A percentile compares a stretch with the other conserved stretches of the same genome.
phyloP scores from a whole-genome alignment of 2,888 invertebrate species.

The Glaucopsyche alexis region DNA sequence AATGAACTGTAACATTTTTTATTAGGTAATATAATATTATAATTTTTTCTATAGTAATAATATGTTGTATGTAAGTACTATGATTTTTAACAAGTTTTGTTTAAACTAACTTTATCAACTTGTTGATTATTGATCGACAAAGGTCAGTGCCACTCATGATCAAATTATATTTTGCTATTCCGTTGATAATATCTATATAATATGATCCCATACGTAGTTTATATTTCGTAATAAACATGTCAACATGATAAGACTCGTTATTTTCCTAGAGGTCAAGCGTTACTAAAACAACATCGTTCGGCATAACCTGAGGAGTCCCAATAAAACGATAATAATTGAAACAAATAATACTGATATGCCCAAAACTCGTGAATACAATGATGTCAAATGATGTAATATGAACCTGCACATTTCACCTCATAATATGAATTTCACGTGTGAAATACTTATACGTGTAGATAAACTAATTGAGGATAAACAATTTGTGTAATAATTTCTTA shows the following conservation, averaged over 20 bases:
- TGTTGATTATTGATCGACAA: conserved; percentile 14
- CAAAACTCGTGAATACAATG: background rate
- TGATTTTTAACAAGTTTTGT: too few species aligned
- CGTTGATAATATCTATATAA: conserved; percentile 30
- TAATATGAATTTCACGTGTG: background rate
- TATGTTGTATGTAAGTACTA: too few species aligned
- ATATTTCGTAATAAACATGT: conserved; percentile 47
- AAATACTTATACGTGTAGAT: background rate
- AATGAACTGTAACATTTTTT: too few species aligned
- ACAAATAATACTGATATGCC: background rate
- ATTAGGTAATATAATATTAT: too few species aligned
- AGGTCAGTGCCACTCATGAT: conserved; percentile 33
- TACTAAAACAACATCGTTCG: conserved; percentile 3
- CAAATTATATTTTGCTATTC: conserved; percentile 30
- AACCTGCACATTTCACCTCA: background rate
- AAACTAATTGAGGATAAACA: background rate
- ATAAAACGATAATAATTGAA: background rate
- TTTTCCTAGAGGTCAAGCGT: conserved; percentile 37
- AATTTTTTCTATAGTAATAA: too few species aligned
- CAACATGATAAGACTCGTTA: conserved; percentile 35
- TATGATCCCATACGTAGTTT: conserved; percentile 36
- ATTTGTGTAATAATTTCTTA: background rate
- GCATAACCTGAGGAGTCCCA: background rate
- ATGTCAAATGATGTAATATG: background rate
- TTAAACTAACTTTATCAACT: background rate